Base-by-base conservation (phyloP, 2,113 vertebrate species). In the Neogale vison region DNA sequence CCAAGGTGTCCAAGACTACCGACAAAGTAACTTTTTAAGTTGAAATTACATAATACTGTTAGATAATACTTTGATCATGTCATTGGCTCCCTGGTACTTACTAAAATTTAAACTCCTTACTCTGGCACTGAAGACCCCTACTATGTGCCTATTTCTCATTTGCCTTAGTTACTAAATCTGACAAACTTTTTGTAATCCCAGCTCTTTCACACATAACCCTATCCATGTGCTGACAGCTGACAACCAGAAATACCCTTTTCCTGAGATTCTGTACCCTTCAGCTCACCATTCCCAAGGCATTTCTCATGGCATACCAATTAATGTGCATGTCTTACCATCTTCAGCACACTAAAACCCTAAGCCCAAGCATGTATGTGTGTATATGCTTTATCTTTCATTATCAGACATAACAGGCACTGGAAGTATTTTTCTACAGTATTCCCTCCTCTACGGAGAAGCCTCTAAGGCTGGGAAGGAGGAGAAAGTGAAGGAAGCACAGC, bases 21-120 rank as follows among this genome's bases (percentile, higher is more conserved):
- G 77, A 31, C 36, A 87, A 97, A 82, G 36, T 85, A 59, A 81
- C 12, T 81, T 79, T 81, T 86, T 61, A 34, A 80, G 50, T 26
- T 88, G 87, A 77, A 91, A 96, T 83, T 67, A 93, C 31, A 83
- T 20, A 87, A 61, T 86, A 69, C 8, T 87, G 34, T 34, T 57
- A 97, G 72, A 42, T 55, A 76, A 86, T 69, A 50, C 47, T 88
- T 67, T 88, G 29, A 36, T 59, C 8, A 17, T 65, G 45, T 81
- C 72, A 86, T 20, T 57, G 55, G 31, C 26, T 94, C 45, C 39
- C 59, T 31, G 17, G 29, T 79, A 82, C 24, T 90, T 84, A 74
- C 4, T 77, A n/a, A 76, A 88, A 65, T 67, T 81, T 63, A 36
- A 88, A 45, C 42, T 42, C 45, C n/a, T 91, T 50, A 10, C 31